These are phyloP conservation scores for Buphagus erythrorhynchus DNA, from an alignment of 2,797 vertebrate species.

Conservation along the genomic window DNA sequence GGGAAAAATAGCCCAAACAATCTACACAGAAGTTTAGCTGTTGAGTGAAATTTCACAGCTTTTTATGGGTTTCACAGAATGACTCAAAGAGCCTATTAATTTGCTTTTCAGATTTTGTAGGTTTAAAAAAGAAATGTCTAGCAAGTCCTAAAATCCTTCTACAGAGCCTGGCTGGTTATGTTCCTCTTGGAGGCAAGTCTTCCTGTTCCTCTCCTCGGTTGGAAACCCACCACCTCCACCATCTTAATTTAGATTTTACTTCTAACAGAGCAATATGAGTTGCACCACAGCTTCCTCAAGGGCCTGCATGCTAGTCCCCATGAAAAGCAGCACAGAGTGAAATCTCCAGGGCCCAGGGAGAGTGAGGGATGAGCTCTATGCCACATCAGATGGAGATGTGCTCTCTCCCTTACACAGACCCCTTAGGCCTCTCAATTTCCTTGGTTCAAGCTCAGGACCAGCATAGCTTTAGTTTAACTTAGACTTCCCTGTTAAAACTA, in stretches of 20 bases:
- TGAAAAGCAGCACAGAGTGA: not conserved
- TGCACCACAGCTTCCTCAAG: not conserved
- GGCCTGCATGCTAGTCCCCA: not conserved
- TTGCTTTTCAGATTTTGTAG: conserved; percentile 36
- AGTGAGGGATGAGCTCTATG: accelerated
- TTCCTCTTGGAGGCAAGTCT: not conserved
- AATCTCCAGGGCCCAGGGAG: not conserved
- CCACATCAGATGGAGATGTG: accelerated
- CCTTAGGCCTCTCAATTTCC: not conserved
- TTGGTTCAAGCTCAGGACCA: not conserved
- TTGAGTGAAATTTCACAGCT: conserved; percentile 40
- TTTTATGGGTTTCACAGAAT: conserved; percentile 20
- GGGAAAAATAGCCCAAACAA: conserved; percentile 3
- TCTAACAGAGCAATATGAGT: not conserved
- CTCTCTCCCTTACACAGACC: not conserved
- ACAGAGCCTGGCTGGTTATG: not conserved
- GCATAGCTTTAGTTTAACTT: not conserved
- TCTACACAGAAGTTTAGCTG: not conserved
- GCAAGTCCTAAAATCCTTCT: conserved; percentile 25
- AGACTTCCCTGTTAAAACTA: not conserved
- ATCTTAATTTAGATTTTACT: conserved; percentile 21
- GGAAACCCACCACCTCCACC: conserved; percentile 14
- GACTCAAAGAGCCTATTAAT: conserved; percentile 49
- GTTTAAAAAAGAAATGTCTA: conserved; percentile 47
- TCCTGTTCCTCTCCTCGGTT: not conserved